These are phyloP conservation scores for Watsonalla binaria DNA, from an alignment of 2,888 invertebrate genomes.

Conservation along the genomic window DNA sequence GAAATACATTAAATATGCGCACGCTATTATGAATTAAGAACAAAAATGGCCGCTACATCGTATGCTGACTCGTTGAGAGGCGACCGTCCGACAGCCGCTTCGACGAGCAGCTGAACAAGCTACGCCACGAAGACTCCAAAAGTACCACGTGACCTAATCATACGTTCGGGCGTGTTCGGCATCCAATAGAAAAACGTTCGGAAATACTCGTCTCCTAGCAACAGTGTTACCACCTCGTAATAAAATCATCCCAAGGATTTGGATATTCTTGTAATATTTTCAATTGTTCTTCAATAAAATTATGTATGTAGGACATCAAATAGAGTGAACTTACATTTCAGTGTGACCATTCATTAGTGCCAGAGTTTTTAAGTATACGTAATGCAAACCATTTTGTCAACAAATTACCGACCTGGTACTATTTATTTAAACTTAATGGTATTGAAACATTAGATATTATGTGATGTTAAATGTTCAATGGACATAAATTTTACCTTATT, in stretches of 20 bases:
- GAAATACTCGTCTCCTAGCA: constrained; percentile 48
- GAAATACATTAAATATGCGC: constrained; percentile 77
- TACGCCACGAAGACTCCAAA: constrained; percentile 80
- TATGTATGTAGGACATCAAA: too few species aligned
- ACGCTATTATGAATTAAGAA: constrained; percentile 77
- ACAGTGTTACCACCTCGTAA: constrained; percentile 45
- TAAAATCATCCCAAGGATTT: constrained; percentile 2
- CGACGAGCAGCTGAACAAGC: constrained; percentile 80
- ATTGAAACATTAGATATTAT: too few species aligned
- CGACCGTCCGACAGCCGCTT: constrained; percentile 79
- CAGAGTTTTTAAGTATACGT: too few species aligned
- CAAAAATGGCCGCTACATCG: constrained; percentile 79
- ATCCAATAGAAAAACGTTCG: constrained; percentile 65
- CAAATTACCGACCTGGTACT: too few species aligned
- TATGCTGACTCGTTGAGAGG: constrained; percentile 65
- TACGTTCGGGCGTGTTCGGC: constrained; percentile 63
- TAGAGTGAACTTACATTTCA: too few species aligned
- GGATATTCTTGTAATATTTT: background rate
- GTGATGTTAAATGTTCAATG: too few species aligned
- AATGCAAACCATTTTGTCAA: too few species aligned
- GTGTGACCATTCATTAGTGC: too few species aligned
- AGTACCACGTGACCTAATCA: constrained; percentile 80
- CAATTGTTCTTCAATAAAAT: too few species aligned
- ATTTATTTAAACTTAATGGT: too few species aligned
- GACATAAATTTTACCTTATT: too few species aligned